phyloP scores from a whole-genome alignment of 2,888 invertebrate species.

The Peribatodes rhomboidaria region DNA sequence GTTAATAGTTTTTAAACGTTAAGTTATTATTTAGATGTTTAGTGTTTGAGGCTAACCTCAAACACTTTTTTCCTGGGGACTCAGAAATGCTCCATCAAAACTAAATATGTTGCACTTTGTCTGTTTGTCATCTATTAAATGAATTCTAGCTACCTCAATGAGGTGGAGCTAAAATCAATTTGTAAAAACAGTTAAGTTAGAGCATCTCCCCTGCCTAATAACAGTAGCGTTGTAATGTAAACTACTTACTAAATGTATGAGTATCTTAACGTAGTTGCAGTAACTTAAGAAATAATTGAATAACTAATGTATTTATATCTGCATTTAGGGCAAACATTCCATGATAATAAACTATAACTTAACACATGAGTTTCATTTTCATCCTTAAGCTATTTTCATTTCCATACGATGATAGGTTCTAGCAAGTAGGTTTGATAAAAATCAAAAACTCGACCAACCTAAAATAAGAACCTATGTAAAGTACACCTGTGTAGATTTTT shows the following conservation, averaged over 20 bases:
- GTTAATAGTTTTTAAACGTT: too few species aligned
- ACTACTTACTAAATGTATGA: conserved; percentile 10
- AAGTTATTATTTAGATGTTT: too few species aligned
- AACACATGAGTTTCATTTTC: conserved; percentile 40
- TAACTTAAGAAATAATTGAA: conserved; percentile 29
- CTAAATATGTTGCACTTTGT: too few species aligned
- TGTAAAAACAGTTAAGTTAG: background rate
- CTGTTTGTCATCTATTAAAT: background rate
- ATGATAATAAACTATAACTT: conserved; percentile 45
- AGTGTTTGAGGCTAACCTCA: too few species aligned
- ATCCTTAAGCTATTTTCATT: background rate
- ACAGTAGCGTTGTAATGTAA: background rate
- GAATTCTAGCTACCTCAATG: background rate
- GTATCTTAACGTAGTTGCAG: conserved; percentile 32
- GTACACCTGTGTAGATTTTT: too few species aligned
- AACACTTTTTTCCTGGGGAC: too few species aligned
- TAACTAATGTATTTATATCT: conserved; percentile 24
- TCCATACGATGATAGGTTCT: too few species aligned
- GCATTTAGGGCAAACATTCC: conserved; percentile 34
- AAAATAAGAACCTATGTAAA: background rate
- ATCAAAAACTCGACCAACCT: too few species aligned
- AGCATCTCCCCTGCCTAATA: background rate
- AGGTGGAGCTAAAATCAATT: too few species aligned
- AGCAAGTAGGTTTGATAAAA: too few species aligned
- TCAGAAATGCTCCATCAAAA: too few species aligned